Conservation (phyloP, 2,888 invertebrate species). For the Bursaphelenchus okinawaensis region DNA sequence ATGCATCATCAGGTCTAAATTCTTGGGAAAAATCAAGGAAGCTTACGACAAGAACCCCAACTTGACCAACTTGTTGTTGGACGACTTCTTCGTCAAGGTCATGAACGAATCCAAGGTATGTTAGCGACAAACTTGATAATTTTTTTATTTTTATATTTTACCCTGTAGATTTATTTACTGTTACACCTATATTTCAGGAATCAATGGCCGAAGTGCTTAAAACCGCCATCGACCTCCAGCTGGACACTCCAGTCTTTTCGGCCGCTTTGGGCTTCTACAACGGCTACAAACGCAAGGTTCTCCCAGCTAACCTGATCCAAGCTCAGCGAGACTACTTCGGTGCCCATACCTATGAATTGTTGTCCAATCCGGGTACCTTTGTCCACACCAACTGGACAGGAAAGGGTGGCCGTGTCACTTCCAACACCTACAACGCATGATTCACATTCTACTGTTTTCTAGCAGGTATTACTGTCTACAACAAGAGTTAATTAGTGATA, state of each 20-base stretch:
- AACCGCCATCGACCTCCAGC: constrained; percentile 68
- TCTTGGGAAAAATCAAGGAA: constrained; percentile 82
- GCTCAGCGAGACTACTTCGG: constrained; percentile 98
- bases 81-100: constrained; percentile 83
- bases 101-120: constrained; percentile 71
- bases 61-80: constrained; percentile 79
- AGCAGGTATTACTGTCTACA: too few relatives aligned
- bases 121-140: not conserved
- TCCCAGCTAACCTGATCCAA: constrained; percentile 93
- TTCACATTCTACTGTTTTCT: too few relatives aligned
- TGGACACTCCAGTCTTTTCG: constrained; percentile 85
- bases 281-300: constrained; percentile 76
- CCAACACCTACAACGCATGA: constrained; percentile 72
- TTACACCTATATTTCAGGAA: constrained; percentile 60
- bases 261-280: constrained; percentile 95
- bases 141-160: too few relatives aligned
- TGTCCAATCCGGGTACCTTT: constrained; percentile 77
- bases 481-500: too few relatives aligned
- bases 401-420: constrained; percentile 87
- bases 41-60: constrained; percentile 84
- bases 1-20: constrained; percentile 62
- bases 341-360: constrained; percentile 91
- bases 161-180: too few relatives aligned
- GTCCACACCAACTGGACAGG: constrained; percentile 99
- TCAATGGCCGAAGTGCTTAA: constrained; percentile 80